Conservation (phyloP, 1,140 invertebrate genomes). For the Melipona quadrifasciata region DNA sequence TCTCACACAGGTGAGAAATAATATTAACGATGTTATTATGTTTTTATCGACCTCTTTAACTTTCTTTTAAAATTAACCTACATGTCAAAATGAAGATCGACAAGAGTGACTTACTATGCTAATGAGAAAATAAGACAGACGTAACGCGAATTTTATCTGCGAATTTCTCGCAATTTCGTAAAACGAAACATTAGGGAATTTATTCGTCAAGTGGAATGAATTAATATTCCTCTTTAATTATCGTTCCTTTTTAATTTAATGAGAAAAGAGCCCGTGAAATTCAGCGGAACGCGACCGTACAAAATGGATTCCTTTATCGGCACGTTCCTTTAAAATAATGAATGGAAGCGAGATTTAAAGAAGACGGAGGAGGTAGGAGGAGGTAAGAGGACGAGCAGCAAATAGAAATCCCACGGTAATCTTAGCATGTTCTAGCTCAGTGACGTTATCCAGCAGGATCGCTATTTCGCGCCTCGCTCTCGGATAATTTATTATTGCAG, state of each 20-base stretch:
- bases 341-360: constrained; percentile 44
- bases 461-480: constrained; percentile 56
- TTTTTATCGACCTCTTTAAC: background rate
- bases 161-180: background rate
- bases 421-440: constrained; percentile 50
- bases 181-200: background rate
- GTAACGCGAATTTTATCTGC: background rate
- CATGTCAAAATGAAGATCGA: background rate
- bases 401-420: constrained; percentile 56
- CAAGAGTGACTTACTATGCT: background rate
- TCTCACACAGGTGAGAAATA: background rate
- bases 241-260: background rate
- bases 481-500: constrained; percentile 65
- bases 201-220: background rate
- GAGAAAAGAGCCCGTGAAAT: background rate
- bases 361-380: background rate
- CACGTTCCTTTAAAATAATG: constrained; percentile 22
- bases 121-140: background rate
- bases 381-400: constrained; percentile 28
- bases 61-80: background rate
- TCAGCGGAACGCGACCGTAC: background rate
- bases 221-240: background rate
- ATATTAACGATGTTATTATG: too few relatives aligned
- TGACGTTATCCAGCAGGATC: constrained; percentile 59
- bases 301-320: constrained; percentile 23